Evolutionary conservation across 2,888 invertebrate species (phyloP).

Genomic region (Tenodera sinensis): DNA sequence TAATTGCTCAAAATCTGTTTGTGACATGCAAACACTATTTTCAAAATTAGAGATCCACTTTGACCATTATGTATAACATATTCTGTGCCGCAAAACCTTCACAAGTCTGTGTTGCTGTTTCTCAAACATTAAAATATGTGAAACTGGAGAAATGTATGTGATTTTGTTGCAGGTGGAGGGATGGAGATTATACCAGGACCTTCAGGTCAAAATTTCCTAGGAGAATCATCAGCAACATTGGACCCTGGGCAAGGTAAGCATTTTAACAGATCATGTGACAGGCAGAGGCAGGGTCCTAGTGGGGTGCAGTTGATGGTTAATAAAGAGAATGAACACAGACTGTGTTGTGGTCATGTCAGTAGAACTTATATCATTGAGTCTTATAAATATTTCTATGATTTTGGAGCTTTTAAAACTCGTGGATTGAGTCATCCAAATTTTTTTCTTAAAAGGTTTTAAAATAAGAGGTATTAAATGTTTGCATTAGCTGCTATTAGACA

Average conservation of each 20-base stretch:
- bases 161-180: conserved; percentile 36
- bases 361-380: not conserved
- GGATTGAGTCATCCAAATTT: no score
- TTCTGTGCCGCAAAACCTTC: no score
- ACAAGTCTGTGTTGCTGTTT: not conserved
- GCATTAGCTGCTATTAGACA: no score
- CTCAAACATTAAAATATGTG: not conserved
- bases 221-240: conserved; percentile 35
- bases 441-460: no score
- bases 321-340: not conserved
- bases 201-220: conserved; percentile 37
- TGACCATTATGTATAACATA: no score
- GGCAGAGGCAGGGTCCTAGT: conserved; percentile 11
- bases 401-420: not conserved
- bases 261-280: not conserved
- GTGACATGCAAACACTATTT: no score
- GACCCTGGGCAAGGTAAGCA: conserved; percentile 41
- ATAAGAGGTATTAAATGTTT: no score
- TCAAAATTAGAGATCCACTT: no score
- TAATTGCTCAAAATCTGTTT: no score
- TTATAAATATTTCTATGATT: not conserved
- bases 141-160: not conserved
- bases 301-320: conserved; percentile 14
- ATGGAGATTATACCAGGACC: conserved; percentile 47
- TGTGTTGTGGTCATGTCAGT: not conserved